Base-by-base conservation (phyloP, 2,888 invertebrate species). In the Melanargia galathea region DNA sequence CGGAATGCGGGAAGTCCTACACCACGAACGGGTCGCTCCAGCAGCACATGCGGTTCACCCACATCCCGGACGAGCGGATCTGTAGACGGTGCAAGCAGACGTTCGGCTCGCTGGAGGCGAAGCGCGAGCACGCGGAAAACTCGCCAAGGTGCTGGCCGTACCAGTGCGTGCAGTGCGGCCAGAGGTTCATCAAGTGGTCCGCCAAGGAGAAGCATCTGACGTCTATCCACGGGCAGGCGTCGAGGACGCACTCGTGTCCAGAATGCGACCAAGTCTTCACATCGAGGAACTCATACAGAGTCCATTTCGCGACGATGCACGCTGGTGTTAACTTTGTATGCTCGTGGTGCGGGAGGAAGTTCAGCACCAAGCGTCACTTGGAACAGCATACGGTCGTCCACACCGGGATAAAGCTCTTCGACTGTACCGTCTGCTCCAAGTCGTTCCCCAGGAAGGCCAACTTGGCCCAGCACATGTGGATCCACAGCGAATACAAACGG, bases 401-500 rank as follows among this genome's bases (percentile, higher is more conserved):
- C 45, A 76, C 76, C 0, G 75, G 74, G 20, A 72, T 73, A 11
- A 78, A 76, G 46, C 61, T 68, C 0, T 75, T 73, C 26, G 66
- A 71, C 4, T 80, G 80, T 60, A 46, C 66, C 0, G 72, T 76
- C 26, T 80, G 80, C 49, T 73, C 80, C 0, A 89, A 88, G 73
- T 73, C 80, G 1, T 90, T 87, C 67, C 76, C 87, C 0, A 76
- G 84, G 5, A 85, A 84, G 65, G 84, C 84, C 68, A 84, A 83
- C 71, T 71, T 88, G 49, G 71, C 70, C 0, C 85, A 87, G 59
- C 90, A 90, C 61, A 84, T 86, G 84, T 86, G 86, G 84, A 83
- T 86, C 22, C 89, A 89, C 62, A 84, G 79, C 63, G 86, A 86
- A 43, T 75, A 80, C 6, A 87, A 87, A 61, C 74, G 87, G 26